Percentiles rank a stretch among this genome's conserved stretches.
Evolutionary conservation across 2,888 invertebrate species (phyloP).

Genomic region (Lepidochitona cinerea): DNA sequence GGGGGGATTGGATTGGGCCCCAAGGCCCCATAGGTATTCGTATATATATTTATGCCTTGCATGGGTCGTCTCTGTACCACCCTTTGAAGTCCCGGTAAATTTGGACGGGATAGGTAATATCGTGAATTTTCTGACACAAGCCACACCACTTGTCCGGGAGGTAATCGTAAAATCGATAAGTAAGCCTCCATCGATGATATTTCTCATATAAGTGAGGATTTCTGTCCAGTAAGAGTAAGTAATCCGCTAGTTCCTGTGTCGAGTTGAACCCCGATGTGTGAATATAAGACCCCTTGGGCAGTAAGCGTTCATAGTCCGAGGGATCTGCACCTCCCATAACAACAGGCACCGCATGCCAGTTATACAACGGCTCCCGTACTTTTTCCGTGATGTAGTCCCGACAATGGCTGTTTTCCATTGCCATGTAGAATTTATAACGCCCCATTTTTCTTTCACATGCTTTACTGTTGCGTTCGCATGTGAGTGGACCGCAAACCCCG

Average conservation of each 20-base stretch:
- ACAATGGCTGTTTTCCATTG: neutral
- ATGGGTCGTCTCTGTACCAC: neutral
- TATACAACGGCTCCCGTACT: neutral
- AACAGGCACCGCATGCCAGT: neutral
- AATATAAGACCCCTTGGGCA: neutral
- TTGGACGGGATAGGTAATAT: neutral
- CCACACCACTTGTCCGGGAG: neutral
- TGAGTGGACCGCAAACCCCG: neutral
- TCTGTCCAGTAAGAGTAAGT: neutral
- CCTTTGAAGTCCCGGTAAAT: neutral
- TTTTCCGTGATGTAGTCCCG: constrained; percentile 3
- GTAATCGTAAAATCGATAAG: neutral
- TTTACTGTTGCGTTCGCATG: neutral
- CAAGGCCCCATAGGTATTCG: too few species aligned
- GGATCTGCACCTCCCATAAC: constrained; percentile 1
- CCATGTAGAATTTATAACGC: neutral
- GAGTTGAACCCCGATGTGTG: neutral
- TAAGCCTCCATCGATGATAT: neutral
- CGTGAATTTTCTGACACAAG: neutral
- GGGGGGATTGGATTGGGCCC: too few species aligned
- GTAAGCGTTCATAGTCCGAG: neutral
- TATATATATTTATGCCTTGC: too few species aligned
- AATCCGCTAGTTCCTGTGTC: neutral
- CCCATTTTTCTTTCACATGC: neutral
- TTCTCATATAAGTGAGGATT: neutral